Base-by-base conservation (phyloP, 92 coral and sea anemone genomes). In the Epizoanthus stellaris region DNA sequence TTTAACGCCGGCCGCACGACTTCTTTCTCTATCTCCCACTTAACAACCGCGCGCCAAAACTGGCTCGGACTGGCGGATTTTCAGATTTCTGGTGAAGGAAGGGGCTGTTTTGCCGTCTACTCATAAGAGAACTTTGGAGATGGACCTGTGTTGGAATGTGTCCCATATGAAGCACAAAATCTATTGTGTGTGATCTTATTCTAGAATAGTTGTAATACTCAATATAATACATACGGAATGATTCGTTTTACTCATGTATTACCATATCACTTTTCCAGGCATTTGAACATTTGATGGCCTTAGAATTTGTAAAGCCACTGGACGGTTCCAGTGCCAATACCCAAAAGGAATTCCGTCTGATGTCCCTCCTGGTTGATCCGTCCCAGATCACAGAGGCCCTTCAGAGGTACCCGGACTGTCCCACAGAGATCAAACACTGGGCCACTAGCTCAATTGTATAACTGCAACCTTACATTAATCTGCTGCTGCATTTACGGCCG, bases 391-490 rank as follows among this genome's bases (percentile, higher is more conserved):
- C 89, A 73, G 94, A 94, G 4, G 98, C 93, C 9, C 86, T 96
- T n/a, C 93, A 92, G 68, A 89, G 80, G 62, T 96, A 92, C 82
- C 95, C 97, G 1, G 99, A 94, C 21, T 96, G 99, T 47, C 99
- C 99, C n/a, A 96, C 99, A 20, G 99, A 96, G 73, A 92, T 96
- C 56, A 89, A 70, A 69, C 98, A 96, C 39, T 96, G 99, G 99
- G 99, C 98, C 15, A 92, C 90, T 52, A 92, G 90, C 74, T 30
- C 85, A n/a, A 52, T 69, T 59, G 83, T 75, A 16, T 88, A 73
- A 65, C 17, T 45, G 23, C 85, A 30, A 58, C 19, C 42, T 56
- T 30, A 4, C 40, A 61, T 17, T 16, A 76, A 45, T 52, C 53
- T 63, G 73, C 85, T 80, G 84, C 70, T 59, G 67, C 15, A 20